Evolutionary conservation across 2,797 vertebrate species (phyloP).

Genomic region (Phaenicophaeus curvirostris): DNA sequence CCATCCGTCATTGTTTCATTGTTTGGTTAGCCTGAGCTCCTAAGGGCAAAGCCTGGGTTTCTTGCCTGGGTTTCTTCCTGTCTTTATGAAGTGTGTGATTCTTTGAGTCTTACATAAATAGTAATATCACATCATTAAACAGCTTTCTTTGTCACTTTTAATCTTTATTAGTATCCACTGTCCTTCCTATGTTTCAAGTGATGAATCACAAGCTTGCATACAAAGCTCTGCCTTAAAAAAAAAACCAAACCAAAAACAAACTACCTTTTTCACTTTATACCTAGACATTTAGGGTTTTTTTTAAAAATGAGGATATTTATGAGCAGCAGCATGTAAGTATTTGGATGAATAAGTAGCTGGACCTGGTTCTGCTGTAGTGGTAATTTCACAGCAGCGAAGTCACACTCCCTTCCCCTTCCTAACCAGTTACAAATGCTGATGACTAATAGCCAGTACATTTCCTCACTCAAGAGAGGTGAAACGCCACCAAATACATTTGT

Average conservation of each 20-base stretch:
- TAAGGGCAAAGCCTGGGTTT: neutral
- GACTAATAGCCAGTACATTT: slow-evolving; percentile 40
- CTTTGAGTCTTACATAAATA: slow-evolving; percentile 26
- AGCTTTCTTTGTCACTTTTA: slow-evolving; percentile 7
- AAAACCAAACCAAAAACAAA: neutral
- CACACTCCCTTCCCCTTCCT: slow-evolving; percentile 15
- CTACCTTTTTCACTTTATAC: neutral
- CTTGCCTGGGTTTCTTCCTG: neutral
- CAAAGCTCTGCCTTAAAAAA: neutral
- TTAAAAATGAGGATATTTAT: neutral
- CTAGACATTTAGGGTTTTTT: neutral
- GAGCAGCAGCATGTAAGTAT: neutral
- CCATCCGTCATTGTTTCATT: neutral
- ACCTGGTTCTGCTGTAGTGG: neutral
- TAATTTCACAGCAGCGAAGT: slow-evolving; percentile 31
- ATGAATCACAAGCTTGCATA: neutral
- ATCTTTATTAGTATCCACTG: neutral
- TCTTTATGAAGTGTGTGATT: neutral
- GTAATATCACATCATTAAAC: slow-evolving; percentile 10
- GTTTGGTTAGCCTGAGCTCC: slow-evolving; percentile 36
- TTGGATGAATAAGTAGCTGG: neutral
- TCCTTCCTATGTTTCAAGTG: neutral
- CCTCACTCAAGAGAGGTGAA: slow-evolving; percentile 23
- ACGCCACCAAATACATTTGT: slow-evolving; percentile 8
- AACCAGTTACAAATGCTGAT: neutral